A percentile compares a stretch with the other conserved stretches of the same genome.
These are phyloP conservation scores for Ptilodon capucinus DNA, from an alignment of 2,888 invertebrate species.

Conservation along the genomic window DNA sequence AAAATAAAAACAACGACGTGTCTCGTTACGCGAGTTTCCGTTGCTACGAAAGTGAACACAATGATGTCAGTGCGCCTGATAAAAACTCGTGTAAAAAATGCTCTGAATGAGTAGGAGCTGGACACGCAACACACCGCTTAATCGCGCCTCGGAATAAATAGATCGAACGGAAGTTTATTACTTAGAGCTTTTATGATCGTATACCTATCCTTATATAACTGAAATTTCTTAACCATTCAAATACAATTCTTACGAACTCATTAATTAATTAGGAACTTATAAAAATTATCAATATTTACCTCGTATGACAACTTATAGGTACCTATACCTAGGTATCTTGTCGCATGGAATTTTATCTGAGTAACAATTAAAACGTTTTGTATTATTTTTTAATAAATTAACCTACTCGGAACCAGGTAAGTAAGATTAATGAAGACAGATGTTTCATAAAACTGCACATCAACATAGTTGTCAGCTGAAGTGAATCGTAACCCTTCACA, in stretches of 20 bases:
- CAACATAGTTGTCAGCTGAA: conserved; percentile 30
- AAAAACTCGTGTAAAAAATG: conserved; percentile 71
- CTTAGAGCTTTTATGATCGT: conserved; percentile 33
- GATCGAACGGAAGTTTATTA: conserved; percentile 55
- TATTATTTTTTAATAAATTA: not conserved
- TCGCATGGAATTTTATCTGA: too few relatives aligned
- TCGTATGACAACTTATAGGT: too few relatives aligned
- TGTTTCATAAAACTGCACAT: conserved; percentile 30
- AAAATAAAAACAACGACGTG: conserved; percentile 66
- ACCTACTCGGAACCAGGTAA: conserved; percentile 11
- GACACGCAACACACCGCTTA: conserved; percentile 53
- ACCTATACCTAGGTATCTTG: too few relatives aligned
- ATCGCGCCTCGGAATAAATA: conserved; percentile 43
- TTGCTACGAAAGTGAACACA: conserved; percentile 79
- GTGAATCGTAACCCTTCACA: conserved; percentile 48
- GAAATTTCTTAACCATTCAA: too few relatives aligned
- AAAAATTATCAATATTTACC: too few relatives aligned
- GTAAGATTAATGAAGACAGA: conserved; percentile 44
- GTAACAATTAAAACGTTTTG: too few relatives aligned
- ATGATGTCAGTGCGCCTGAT: conserved; percentile 70
- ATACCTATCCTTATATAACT: too few relatives aligned
- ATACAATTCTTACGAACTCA: too few relatives aligned
- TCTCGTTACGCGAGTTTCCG: conserved; percentile 78
- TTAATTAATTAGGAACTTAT: too few relatives aligned
- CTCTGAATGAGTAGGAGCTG: conserved; percentile 65